Percentiles rank a stretch among this genome's conserved stretches.
phyloP scores from a whole-genome alignment of 2,797 vertebrate species.

The Micrastur ruficollis region DNA sequence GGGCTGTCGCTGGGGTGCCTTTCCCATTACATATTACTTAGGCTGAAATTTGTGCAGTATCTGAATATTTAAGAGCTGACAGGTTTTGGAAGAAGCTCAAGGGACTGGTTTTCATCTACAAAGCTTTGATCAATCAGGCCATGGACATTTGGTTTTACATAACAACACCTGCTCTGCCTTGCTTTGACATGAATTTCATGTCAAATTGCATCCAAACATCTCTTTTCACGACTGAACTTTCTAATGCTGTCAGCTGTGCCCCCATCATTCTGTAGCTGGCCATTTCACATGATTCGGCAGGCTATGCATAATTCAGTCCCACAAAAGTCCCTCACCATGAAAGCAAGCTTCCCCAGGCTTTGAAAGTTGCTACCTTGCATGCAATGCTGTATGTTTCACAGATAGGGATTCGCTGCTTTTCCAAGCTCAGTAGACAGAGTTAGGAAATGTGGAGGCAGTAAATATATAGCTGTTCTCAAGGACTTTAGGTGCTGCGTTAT shows the following conservation, averaged over 20 bases:
- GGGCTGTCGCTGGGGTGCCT: not conserved
- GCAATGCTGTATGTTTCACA: not conserved
- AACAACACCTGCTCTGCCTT: not conserved
- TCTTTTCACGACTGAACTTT: not conserved
- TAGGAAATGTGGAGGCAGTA: not conserved
- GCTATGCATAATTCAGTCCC: not conserved
- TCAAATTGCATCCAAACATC: not conserved
- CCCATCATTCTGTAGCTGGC: not conserved
- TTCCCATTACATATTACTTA: not conserved
- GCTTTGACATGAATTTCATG: not conserved
- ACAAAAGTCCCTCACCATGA: not conserved
- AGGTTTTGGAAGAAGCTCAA: not conserved
- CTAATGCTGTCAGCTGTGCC: not conserved
- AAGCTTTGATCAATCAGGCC: not conserved
- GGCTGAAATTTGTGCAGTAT: not conserved
- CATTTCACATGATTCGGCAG: not conserved
- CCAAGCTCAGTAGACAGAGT: fast-evolving
- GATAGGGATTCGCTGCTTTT: not conserved
- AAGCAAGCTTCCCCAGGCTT: not conserved
- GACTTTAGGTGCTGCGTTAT: not conserved
- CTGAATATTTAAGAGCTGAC: not conserved
- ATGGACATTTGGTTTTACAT: not conserved
- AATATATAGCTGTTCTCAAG: not conserved
- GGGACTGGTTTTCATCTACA: not conserved
- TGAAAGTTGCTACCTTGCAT: not conserved